Evolutionary conservation across 2,113 vertebrate genomes (phyloP), one percentile per base, ranked within the genome.

Genomic region (Ictalurus punctatus): DNA sequence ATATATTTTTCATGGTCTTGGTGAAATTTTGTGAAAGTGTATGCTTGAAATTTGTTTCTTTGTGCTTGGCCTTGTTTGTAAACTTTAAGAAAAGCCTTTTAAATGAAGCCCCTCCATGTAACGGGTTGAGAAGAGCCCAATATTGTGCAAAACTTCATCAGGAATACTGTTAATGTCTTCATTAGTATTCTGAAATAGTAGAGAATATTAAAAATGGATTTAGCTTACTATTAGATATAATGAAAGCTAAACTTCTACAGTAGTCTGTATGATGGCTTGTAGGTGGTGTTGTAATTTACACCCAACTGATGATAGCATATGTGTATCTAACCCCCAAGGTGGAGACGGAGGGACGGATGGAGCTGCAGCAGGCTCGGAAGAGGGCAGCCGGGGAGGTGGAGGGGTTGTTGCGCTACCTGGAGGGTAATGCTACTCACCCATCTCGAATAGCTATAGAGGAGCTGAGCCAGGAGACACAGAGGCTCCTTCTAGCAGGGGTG

Each of bases 401-500:
- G 90, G 96, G 96, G 7, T 94, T 99, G 13, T 96, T 99, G 61
- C 97, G 97, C 37, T 97, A 98, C 90, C 91, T 99, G 94, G 98
- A 99, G 92, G 97, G 98, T 94, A 99, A 96, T 71, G 97, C 97
- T 67, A 96, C 95, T n/a, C 98, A 99, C 90, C 98, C 98, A 0
- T 96, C 96, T 84, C 96, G 98, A 0, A 86, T 96, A 58, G 97
- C 96, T 88, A 98, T 99, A 30, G 97, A 98, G 92, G 94, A 95
- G 74, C 95, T 99, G 90, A 98, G 97, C 91, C 91, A 91, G 2
- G 96, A 98, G 91, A 97, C 97, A 0, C 97, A 97, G 85, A 88
- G 87, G 17, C 95, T 99, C 59, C 96, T 99, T 92, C 95, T 96
- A 16, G 95, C 96, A 0, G 96, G 97, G 74, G 95, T 98, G 17